Evolutionary conservation across 1,140 invertebrate genomes (phyloP).

Genomic region (Drosophila neocordata): DNA sequence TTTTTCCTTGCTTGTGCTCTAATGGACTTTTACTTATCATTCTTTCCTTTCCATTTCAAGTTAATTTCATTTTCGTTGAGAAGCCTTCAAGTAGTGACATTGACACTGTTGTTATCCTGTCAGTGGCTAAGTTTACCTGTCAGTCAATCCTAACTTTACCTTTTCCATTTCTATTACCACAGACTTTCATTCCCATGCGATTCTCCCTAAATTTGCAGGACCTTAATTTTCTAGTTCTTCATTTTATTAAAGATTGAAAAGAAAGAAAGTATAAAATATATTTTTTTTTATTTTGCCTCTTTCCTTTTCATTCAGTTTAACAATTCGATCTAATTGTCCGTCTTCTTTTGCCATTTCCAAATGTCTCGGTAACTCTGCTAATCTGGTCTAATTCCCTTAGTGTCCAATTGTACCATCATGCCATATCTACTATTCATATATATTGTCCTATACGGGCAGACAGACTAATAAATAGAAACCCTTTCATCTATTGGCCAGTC

Average conservation of each 20-base stretch:
- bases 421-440: neutral
- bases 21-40: no score
- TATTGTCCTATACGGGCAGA: conserved; percentile 1
- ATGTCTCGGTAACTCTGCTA: conserved; percentile 3
- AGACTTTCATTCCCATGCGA: no score
- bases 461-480: conserved; percentile 70
- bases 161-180: neutral
- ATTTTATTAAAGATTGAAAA: neutral
- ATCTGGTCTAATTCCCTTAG: conserved; percentile 8
- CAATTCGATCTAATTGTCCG: conserved; percentile 32
- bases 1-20: no score
- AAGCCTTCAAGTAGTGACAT: no score
- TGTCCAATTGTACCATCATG: neutral
- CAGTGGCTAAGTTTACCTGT: neutral
- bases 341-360: conserved; percentile 13
- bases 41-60: no score
- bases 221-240: neutral
- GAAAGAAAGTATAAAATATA: neutral
- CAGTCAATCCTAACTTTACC: neutral
- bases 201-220: neutral
- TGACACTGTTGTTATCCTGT: no score
- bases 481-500: conserved; percentile 63
- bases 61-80: no score
- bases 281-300: neutral
- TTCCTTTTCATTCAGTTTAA: neutral